Evolutionary conservation across 2,888 invertebrate species (phyloP), one percentile per base, ranked within the genome.

Genomic region (Parascotia fuliginaria): DNA sequence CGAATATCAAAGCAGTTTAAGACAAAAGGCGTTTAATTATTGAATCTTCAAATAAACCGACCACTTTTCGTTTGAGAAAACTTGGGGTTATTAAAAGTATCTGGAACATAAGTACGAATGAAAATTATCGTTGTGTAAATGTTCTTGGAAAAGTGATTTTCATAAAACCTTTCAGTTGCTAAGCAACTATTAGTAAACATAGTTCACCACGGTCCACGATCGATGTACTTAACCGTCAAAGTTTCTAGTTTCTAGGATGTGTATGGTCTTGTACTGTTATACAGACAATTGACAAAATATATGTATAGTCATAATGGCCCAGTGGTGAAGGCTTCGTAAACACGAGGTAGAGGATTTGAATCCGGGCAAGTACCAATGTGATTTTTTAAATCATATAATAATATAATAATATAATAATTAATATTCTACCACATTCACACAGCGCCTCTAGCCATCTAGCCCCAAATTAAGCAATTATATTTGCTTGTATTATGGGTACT

Each of bases 131-230:
- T 61, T 65, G 55, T 63, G 56, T 55, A 39, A 47, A 32, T 49
- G 33, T 51, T 59, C 39, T 43, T 36, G 31, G 42, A 37, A 33
- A 59, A 55, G 43, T 46, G 40, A 43, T 39, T 55, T 49, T 54
- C 40, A 55, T 61, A 68, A 74, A 74, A 67, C 57, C 63, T 70
- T 63, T 60, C 43, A 48, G 81, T 81, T 58, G 62, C 81, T 55
- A 71, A 47, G 79, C 76, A 70, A 79, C 79, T 37, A 42, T 50
- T 51, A 49, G 65, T 73, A 79, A 79, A 82, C 82, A 83, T 61
- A 64, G 59, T 58, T 69, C 50, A 52, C 47, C 37, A 27, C 73
- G 71, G 77, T 79, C 47, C 37, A 27, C 73, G 71, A 78, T 79
- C 74, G 69, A 78, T 75, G 46, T 59, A 60, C 59, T 42, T 22